Conservation (phyloP, 2,888 invertebrate species). For the Drosophila incognita region DNA sequence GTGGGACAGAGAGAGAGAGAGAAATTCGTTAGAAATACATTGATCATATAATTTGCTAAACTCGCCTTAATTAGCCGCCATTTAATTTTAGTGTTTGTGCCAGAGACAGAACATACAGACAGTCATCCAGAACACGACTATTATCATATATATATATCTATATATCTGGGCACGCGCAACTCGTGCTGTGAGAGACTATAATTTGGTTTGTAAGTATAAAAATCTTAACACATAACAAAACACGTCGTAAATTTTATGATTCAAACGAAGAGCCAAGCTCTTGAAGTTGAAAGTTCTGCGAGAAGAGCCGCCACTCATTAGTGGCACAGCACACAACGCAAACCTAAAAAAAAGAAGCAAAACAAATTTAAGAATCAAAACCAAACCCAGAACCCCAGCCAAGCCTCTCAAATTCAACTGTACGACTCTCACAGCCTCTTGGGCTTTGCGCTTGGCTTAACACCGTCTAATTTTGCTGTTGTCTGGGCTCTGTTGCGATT, state of each 20-base stretch:
- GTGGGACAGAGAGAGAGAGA: neutral
- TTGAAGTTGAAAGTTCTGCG: slow-evolving; percentile 6
- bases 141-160: slow-evolving; percentile 5
- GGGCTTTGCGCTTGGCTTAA: slow-evolving; percentile 16
- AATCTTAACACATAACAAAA: slow-evolving; percentile 73
- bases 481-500: slow-evolving; percentile 25
- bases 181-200: slow-evolving; percentile 13
- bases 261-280: slow-evolving; percentile 30
- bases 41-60: slow-evolving; percentile 72
- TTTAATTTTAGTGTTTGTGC: slow-evolving; percentile 43
- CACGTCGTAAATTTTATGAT: slow-evolving; percentile 75
- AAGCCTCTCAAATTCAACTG: slow-evolving; percentile 38
- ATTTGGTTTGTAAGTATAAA: slow-evolving; percentile 16
- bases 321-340: slow-evolving; percentile 25
- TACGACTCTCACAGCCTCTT: slow-evolving; percentile 39
- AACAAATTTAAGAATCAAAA: slow-evolving; percentile 44
- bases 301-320: slow-evolving; percentile 64
- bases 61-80: slow-evolving; percentile 62
- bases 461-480: slow-evolving; percentile 10
- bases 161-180: slow-evolving; percentile 58
- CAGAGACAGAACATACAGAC: neutral
- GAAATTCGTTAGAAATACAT: slow-evolving; percentile 55
- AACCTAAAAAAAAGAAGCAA: slow-evolving; percentile 8
- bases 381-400: slow-evolving; percentile 40
- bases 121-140: slow-evolving; percentile 9